These are phyloP conservation scores for Selenia dentaria DNA, from an alignment of 2,888 invertebrate species.

Conservation along the genomic window DNA sequence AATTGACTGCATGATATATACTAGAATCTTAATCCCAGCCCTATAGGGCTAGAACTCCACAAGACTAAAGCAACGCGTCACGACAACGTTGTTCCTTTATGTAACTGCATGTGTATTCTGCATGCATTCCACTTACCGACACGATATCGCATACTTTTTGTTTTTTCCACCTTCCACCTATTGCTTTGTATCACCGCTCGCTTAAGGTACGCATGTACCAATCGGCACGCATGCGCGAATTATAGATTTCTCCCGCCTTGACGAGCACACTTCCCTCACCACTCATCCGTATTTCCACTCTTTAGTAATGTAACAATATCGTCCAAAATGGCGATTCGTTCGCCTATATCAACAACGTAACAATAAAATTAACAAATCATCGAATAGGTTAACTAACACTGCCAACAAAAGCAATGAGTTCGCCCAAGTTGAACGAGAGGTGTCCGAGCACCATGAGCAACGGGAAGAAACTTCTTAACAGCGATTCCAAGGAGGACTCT, in stretches of 20 bases:
- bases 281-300: constrained; percentile 8
- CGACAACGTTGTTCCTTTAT: too few species aligned
- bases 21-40: too few species aligned
- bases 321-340: constrained; percentile 18
- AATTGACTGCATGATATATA: too few species aligned
- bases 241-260: constrained; percentile 55
- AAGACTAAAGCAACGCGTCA: too few species aligned
- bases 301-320: constrained; percentile 9
- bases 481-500: constrained; percentile 72
- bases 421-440: constrained; percentile 73
- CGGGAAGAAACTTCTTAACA: constrained; percentile 63
- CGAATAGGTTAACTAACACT: constrained; percentile 9
- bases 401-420: constrained; percentile 56
- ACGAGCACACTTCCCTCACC: constrained; percentile 15
- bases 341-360: constrained; percentile 8
- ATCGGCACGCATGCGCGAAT: constrained; percentile 49
- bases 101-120: too few species aligned
- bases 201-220: constrained; percentile 17
- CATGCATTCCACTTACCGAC: too few species aligned
- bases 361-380: constrained; percentile 8
- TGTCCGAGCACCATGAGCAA: constrained; percentile 71
- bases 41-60: too few species aligned
- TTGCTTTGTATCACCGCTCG: too few species aligned
- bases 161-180: neutral
- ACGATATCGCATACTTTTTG: neutral